Base-by-base conservation (phyloP, 1,140 invertebrate genomes). In the Bactericera cockerelli region DNA sequence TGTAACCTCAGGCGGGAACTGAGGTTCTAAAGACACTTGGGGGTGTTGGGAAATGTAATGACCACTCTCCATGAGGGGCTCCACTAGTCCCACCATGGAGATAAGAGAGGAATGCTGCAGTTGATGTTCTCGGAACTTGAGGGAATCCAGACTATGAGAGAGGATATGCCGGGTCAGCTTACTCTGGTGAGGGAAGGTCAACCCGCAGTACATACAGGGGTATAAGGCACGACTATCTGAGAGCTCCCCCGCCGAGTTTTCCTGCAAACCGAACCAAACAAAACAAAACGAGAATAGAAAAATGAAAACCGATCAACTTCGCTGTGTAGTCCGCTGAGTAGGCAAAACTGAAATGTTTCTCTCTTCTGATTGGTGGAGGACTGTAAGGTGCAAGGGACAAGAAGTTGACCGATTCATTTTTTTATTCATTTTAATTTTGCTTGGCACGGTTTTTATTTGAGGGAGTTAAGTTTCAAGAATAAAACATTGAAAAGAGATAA, bases 361-460 rank as follows among this genome's bases (percentile, higher is more conserved):
- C 28, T 13, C 28, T 31, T 13, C 28, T 31, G 13, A 31, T 4
- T 4, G 13, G 4, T 4, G 4, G 13, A 31, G 28, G 28, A 31
- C 28, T 31, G 28, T 31, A 31, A 31, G 28, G 28, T 31, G 22
- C 42, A 49, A 59, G 72, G n/a, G 71, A 76, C 84, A 86, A 90
- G 87, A 90, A 89, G 87, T 90, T 90, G 87, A 90, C 86, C 86
- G 42, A 49, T 82, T 89, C 86, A 88, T 87, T 87, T 59, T 86
- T 87, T 86, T 84, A 84, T 86, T 49, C n/a, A 19, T 16, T 49
- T 49, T 49, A 22, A 19, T 49, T 49, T 49, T 49, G 42, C 42
- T 49, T 49, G 42, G 42, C 42, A 22, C 42, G 22, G 42, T 19
- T 49, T 16, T 19, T 19, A n/a, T 19, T 49, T 49, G 42, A 36